Evolutionary conservation across 2,888 invertebrate species (phyloP).

Genomic region (Agonopterix arenella): DNA sequence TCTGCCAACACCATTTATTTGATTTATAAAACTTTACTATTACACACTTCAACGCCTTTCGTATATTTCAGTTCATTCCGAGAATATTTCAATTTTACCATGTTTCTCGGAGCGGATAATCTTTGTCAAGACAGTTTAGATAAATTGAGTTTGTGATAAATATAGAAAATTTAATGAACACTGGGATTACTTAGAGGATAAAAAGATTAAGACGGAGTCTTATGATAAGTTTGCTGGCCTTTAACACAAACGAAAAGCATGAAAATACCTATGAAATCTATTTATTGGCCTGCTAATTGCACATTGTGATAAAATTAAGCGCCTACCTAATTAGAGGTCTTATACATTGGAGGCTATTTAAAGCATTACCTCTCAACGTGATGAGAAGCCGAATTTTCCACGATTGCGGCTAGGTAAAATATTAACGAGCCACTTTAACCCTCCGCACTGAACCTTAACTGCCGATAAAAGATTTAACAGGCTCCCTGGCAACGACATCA

Average conservation of each 20-base stretch:
- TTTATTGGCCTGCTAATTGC: too few species aligned
- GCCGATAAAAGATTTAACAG: constrained; percentile 53
- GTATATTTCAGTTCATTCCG: constrained; percentile 11
- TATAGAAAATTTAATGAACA: not conserved
- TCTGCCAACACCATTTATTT: constrained; percentile 8
- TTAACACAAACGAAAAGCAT: too few species aligned
- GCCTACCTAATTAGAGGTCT: too few species aligned
- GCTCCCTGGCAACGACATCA: constrained; percentile 36
- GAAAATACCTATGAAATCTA: too few species aligned
- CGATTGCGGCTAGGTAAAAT: constrained; percentile 30
- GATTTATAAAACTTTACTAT: constrained; percentile 9
- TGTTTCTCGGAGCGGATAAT: constrained; percentile 18
- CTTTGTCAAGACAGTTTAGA: constrained; percentile 7
- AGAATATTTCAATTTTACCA: constrained; percentile 12
- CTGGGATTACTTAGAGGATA: too few species aligned
- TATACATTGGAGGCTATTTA: not conserved
- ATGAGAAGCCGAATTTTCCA: constrained; percentile 24
- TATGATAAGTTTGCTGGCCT: too few species aligned
- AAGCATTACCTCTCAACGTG: constrained; percentile 9
- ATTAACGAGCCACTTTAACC: constrained; percentile 33
- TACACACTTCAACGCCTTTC: constrained; percentile 12
- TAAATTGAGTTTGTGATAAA: constrained; percentile 10
- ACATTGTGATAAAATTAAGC: too few species aligned
- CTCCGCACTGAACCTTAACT: constrained; percentile 25
- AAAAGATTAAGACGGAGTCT: too few species aligned